phyloP scores from a whole-genome alignment of 2,113 vertebrate genomes.

The Eonycteris spelaea region DNA sequence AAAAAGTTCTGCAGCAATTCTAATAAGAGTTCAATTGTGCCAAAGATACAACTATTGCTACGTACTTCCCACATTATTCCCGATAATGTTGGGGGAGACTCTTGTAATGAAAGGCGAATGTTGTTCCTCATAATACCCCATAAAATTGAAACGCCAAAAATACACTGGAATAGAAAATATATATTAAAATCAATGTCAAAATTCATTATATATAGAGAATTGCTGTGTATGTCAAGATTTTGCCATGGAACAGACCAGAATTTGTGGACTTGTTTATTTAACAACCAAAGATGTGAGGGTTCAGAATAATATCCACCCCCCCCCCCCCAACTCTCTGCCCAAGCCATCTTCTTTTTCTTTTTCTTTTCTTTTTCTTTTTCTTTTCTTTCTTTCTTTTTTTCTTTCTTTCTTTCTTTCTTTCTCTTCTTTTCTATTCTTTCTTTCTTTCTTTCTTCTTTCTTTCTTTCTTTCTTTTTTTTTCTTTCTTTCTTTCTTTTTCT shows the following conservation, averaged over 20 bases:
- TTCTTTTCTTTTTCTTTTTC: background rate
- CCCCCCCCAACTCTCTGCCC: too few species aligned
- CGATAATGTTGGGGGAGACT: background rate
- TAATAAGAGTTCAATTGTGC: background rate
- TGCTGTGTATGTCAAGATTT: background rate
- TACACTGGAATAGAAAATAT: background rate
- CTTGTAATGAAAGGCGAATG: background rate
- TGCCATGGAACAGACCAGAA: background rate
- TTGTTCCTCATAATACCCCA: background rate
- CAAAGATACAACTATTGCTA: background rate
- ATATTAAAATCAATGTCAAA: background rate
- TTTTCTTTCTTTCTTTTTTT: too few species aligned
- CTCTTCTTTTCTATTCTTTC: too few species aligned
- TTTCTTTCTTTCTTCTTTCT: too few species aligned
- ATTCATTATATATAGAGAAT: background rate
- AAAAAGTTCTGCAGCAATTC: background rate
- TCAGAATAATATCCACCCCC: background rate
- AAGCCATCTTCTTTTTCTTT: background rate
- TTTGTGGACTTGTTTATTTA: slow-evolving; percentile 5
- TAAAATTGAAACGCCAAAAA: background rate
- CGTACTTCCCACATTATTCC: background rate
- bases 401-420: too few species aligned
- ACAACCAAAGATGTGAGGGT: background rate
- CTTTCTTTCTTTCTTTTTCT: too few species aligned
- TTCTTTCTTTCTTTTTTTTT: too few species aligned